Evolutionary conservation across 2,797 vertebrate species (phyloP), one percentile per base, ranked within the genome.

Genomic region (Xenopus petersii): DNA sequence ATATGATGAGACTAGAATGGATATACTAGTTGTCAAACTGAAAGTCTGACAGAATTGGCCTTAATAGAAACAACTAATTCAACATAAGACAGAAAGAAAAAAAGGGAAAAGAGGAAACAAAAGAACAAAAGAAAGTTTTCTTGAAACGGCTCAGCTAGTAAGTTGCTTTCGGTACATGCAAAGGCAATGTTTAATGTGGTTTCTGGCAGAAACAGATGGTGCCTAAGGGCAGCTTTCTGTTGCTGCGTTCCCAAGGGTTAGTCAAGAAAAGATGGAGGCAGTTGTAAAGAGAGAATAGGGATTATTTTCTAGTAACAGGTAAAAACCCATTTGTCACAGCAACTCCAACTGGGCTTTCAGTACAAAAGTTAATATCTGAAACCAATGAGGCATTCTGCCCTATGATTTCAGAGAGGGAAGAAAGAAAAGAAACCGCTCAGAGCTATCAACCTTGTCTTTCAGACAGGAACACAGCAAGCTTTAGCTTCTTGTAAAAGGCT

Each of bases 301-400:
- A 87, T 87, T 82, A 84, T 85, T 91, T 90, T 87, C 88, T 86
- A 81, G 88, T 88, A 91, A 90, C 88, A 91, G 91, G 89, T 91
- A 91, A 89, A 92, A 93, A 88, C 88, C 88, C 84, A 92, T 94
- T 93, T 93, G 91, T 93, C 92, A 92, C 88, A 91, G 89, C 89
- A 92, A 87, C 89, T 89, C 87, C 87, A 86, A 87, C 83, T 42
- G 82, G 85, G 88, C 87, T 89, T 86, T 87, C 84, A 85, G 86
- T 89, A 88, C 86, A 81, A 80, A 87, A 90, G 89, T 93, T 89
- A 89, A 90, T 89, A 87, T 91, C 85, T 90, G 84, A 87, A 89
- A 83, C 85, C 90, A 89, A 85, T 88, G 92, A 93, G 86, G 86
- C 88, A 83, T 90, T 84, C 85, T 83, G 75, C 83, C 80, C 81